These are phyloP conservation scores for Myiozetetes cayanensis DNA, from an alignment of 2,113 vertebrate genomes.

Conservation along the genomic window DNA sequence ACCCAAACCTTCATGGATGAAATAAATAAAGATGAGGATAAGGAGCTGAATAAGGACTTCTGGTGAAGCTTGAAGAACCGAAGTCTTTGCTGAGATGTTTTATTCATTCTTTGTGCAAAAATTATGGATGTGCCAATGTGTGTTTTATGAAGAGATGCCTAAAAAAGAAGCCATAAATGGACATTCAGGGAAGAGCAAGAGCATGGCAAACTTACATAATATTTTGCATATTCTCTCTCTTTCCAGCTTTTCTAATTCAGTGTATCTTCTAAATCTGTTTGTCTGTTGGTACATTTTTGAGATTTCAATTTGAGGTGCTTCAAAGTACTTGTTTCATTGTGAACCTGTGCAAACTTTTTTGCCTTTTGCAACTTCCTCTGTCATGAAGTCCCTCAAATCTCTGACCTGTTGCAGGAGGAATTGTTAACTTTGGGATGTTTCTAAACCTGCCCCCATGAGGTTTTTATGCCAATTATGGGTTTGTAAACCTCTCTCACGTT, in stretches of 20 bases:
- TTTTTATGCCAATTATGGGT: background rate
- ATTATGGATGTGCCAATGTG: background rate
- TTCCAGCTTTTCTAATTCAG: background rate
- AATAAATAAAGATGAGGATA: background rate
- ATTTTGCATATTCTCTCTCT: background rate
- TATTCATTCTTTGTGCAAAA: background rate
- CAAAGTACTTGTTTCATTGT: background rate
- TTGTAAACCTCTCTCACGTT: background rate
- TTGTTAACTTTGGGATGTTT: background rate
- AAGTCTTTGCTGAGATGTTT: background rate
- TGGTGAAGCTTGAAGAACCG: background rate
- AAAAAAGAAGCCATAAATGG: background rate
- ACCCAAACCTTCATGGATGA: background rate
- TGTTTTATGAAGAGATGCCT: background rate
- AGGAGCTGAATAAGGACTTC: background rate
- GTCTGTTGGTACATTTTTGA: background rate
- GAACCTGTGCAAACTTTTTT: background rate
- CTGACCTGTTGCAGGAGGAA: background rate
- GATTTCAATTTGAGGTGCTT: background rate
- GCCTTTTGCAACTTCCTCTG: background rate
- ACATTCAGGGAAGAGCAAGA: background rate
- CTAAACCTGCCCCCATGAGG: background rate
- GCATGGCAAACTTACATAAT: background rate
- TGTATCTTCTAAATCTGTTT: background rate
- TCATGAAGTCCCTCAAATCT: background rate